Base-by-base conservation (phyloP, 2,113 vertebrate genomes). In the Gambusia affinis region DNA sequence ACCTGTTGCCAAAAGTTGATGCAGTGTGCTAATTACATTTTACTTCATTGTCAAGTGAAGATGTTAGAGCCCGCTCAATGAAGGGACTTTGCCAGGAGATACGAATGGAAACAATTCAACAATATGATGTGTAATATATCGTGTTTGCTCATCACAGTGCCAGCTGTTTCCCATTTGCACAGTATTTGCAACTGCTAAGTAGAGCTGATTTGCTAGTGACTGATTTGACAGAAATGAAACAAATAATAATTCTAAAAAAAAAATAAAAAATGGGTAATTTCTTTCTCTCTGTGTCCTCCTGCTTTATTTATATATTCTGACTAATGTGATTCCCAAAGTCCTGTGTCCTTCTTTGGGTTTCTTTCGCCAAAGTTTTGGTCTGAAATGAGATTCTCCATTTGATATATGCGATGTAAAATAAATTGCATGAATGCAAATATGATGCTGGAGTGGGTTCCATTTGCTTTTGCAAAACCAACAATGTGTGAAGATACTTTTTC, bases 381-480 rank as follows among this genome's bases (percentile, higher is more conserved):
- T 17, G 54, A 82, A 78, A 80, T 80, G 62, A 75, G 65, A 84
- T 82, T 70, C n/a, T 62, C 27, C 51, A 69, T 70, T 73, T 73
- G 64, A 62, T 57, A 27, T 67, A 60, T 61, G 61, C 37, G 1
- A 67, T 61, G 27, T 35, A 60, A 68, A 37, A 63, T 15, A 70
- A 67, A 65, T 24, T 8, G 72, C 8, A 78, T 78, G 65, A 82
- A 82, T 82, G 64, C 60, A 70, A 78, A 87, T 82, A 62, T 69
- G 62, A 47, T 24, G 35, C 71, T 57, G 37, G 68, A 33, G 17
- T n/a, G 51, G 51, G 8, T 57, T 57, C 8, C 19, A 10, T n/a
- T 57, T 57, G 24, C 51, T 57, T 57, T n/a, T 57, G 44, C 42
- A 47, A 57, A 57, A 54, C 39, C 6, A 54, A 8, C 22, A 42